Percentiles rank a stretch among this genome's conserved stretches.
Evolutionary conservation across 2,797 vertebrate genomes (phyloP).

Genomic region (Numenius phaeopus): DNA sequence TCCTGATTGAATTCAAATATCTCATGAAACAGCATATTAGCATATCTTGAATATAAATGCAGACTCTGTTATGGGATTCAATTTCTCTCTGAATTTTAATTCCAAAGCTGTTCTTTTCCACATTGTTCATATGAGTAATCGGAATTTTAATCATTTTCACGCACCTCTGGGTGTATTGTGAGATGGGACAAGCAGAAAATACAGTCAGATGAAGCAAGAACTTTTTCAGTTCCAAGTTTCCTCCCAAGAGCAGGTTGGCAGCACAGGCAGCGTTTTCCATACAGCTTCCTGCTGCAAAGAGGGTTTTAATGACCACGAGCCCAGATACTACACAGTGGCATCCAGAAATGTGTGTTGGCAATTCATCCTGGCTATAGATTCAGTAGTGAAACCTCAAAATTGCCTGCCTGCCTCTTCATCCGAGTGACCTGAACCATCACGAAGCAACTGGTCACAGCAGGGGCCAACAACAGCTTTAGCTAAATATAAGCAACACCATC

Average conservation of each 20-base stretch:
- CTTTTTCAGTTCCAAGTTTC: background rate
- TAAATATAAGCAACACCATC: background rate
- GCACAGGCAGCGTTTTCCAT: background rate
- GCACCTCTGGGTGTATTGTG: background rate
- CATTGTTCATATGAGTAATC: slow-evolving; percentile 21
- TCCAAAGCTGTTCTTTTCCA: slow-evolving; percentile 51
- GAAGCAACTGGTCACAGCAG: background rate
- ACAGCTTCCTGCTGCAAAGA: background rate
- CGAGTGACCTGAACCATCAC: accelerated
- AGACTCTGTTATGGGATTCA: slow-evolving; percentile 35
- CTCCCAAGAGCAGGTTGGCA: background rate
- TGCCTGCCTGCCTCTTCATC: accelerated
- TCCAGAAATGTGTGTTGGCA: accelerated
- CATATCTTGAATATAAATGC: slow-evolving; percentile 70
- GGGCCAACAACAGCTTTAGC: background rate
- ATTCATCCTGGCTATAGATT: background rate
- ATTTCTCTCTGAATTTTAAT: slow-evolving; percentile 71
- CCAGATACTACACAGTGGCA: background rate
- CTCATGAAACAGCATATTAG: slow-evolving; percentile 47
- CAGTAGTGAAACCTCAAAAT: background rate
- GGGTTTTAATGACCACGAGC: background rate
- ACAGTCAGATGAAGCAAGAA: background rate
- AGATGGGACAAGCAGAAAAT: background rate
- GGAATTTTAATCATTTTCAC: slow-evolving; percentile 53
- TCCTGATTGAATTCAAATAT: slow-evolving; percentile 46